phyloP scores from a whole-genome alignment of 1,140 invertebrate species.

The Plodia interpunctella region DNA sequence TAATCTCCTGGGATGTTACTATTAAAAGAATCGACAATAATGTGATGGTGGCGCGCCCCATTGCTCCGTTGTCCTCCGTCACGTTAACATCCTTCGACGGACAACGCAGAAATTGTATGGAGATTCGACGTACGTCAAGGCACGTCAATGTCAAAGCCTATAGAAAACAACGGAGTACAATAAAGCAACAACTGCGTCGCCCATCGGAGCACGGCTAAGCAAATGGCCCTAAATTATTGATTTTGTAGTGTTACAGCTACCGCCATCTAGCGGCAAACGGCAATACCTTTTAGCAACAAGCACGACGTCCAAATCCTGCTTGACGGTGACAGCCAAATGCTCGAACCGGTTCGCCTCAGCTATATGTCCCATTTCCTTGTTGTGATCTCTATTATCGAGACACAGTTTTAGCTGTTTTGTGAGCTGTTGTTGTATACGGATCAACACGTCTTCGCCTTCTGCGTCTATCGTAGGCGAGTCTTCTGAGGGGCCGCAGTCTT shows the following conservation, averaged over 20 bases:
- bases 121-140: too few species aligned
- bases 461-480: conserved; percentile 55
- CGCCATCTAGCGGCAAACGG: neutral
- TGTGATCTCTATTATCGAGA: conserved; percentile 91
- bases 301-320: conserved; percentile 93
- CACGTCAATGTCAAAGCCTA: too few species aligned
- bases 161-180: too few species aligned
- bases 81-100: too few species aligned
- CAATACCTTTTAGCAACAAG: conserved; percentile 81
- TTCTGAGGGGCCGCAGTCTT: conserved; percentile 84
- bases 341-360: conserved; percentile 93
- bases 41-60: too few species aligned
- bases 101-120: too few species aligned
- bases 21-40: too few species aligned
- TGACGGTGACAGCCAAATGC: conserved; percentile 88
- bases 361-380: conserved; percentile 95
- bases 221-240: too few species aligned
- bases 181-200: too few species aligned
- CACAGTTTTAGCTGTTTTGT: conserved; percentile 90
- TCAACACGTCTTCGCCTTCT: conserved; percentile 73
- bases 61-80: too few species aligned
- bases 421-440: conserved; percentile 88
- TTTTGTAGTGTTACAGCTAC: neutral
- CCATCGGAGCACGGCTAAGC: too few species aligned
- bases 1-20: too few species aligned